Conservation (phyloP, 2,797 vertebrate genomes). For the Pitangus sulphuratus region DNA sequence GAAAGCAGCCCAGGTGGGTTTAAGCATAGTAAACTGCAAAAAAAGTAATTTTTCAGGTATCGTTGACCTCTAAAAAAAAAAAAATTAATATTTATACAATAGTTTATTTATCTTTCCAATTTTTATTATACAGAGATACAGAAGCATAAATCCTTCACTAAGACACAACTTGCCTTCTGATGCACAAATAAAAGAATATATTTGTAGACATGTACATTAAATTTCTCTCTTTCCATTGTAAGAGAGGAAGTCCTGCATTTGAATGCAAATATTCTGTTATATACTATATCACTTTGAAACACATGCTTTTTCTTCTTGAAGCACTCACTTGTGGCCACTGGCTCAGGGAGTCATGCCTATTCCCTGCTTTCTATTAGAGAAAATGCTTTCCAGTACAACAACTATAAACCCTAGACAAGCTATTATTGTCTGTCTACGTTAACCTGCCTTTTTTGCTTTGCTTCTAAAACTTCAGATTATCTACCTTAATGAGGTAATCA, state of each 20-base stretch:
- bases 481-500: not conserved
- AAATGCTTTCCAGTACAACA: not conserved
- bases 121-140: not conserved
- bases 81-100: not conserved
- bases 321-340: not conserved
- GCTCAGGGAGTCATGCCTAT: not conserved
- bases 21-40: not conserved
- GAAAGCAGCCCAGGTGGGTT: not conserved
- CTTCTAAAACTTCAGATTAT: not conserved
- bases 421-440: not conserved
- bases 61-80: not conserved
- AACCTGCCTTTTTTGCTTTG: not conserved
- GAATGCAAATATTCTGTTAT: not conserved
- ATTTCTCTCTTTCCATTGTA: not conserved
- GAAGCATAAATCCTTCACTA: not conserved
- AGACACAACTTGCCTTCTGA: not conserved
- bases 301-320: not conserved
- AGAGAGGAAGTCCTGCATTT: not conserved
- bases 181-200: not conserved
- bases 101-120: not conserved
- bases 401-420: not conserved
- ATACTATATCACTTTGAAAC: not conserved
- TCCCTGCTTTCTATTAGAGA: not conserved
- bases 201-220: not conserved
- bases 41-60: not conserved